Evolutionary conservation across 2,797 vertebrate species (phyloP).

Genomic region (Coendou prehensilis): DNA sequence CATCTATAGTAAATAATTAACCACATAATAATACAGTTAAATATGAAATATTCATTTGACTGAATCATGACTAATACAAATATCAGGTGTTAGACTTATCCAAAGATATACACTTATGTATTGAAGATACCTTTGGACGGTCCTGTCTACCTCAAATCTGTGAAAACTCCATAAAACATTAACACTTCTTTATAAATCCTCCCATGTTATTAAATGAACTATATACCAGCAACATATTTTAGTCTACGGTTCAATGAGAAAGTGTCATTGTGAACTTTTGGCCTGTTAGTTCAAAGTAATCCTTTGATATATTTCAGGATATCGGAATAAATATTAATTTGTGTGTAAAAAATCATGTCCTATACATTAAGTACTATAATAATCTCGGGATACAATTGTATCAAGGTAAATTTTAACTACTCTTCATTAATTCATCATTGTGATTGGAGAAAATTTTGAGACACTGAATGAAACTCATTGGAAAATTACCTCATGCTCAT

Average conservation of each 20-base stretch:
- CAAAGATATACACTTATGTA: not conserved
- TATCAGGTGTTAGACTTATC: not conserved
- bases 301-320: not conserved
- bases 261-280: not conserved
- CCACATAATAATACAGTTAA: not conserved
- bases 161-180: not conserved
- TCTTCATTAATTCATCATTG: not conserved
- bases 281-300: not conserved
- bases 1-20: not conserved
- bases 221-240: not conserved
- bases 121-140: not conserved
- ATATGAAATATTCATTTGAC: not conserved
- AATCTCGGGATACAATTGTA: slow-evolving; percentile 43
- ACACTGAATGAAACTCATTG: not conserved
- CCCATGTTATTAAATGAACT: not conserved
- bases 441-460: not conserved
- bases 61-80: not conserved
- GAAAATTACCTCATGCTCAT: not conserved
- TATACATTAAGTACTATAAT: not conserved
- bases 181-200: not conserved
- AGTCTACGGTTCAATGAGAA: not conserved
- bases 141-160: not conserved
- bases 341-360: slow-evolving; percentile 39
- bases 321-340: slow-evolving; percentile 38
- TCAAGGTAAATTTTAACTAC: slow-evolving; percentile 49